These are phyloP conservation scores for Lasiurus cinereus DNA, from an alignment of 2,113 vertebrate species.

Conservation along the genomic window DNA sequence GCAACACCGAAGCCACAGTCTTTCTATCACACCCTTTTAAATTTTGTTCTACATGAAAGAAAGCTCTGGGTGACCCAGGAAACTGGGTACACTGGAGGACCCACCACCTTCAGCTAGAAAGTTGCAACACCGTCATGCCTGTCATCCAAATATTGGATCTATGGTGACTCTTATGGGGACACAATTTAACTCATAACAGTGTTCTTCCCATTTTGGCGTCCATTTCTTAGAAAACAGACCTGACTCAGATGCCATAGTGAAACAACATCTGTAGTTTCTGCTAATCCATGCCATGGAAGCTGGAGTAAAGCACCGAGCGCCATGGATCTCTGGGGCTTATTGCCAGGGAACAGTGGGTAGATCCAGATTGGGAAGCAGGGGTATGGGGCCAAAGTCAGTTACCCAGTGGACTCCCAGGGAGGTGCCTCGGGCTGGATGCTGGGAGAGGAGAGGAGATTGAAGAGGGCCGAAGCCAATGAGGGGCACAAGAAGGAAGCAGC, in stretches of 20 bases:
- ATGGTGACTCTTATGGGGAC: not conserved
- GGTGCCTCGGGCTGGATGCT: fast-evolving
- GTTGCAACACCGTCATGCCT: too few relatives aligned
- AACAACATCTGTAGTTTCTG: not conserved
- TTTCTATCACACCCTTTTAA: not conserved
- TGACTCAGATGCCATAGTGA: not conserved
- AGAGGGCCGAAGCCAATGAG: not conserved
- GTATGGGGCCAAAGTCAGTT: not conserved
- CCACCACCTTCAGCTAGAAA: not conserved
- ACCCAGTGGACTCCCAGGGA: not conserved
- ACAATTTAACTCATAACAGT: not conserved
- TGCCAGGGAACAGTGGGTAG: not conserved
- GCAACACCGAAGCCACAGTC: not conserved
- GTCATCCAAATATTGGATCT: not conserved
- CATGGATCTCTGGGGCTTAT: not conserved
- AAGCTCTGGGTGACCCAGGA: not conserved
- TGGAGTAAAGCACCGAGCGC: not conserved
- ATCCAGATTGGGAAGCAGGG: not conserved
- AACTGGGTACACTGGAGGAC: not conserved
- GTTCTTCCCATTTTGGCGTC: not conserved
- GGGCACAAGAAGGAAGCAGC: not conserved
- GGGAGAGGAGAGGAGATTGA: not conserved
- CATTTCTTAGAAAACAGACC: not conserved
- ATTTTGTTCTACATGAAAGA: not conserved
- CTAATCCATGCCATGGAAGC: not conserved